phyloP scores from a whole-genome alignment of 2,888 invertebrate genomes.

The Phalera bucephala region DNA sequence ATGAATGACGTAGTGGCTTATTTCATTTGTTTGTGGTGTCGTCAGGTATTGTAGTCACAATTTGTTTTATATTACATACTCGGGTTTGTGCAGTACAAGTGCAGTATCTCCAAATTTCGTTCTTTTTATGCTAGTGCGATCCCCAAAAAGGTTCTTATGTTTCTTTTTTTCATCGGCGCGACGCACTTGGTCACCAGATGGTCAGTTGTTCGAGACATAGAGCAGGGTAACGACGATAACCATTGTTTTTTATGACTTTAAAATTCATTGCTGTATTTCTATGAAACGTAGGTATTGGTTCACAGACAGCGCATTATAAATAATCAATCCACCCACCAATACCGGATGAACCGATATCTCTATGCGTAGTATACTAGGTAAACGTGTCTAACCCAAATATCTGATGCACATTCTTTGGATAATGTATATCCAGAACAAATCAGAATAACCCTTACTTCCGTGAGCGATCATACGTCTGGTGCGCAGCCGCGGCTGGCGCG shows the following conservation, averaged over 20 bases:
- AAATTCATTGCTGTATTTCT: too few species aligned
- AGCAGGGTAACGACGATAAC: conserved; percentile 39
- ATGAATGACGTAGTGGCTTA: too few species aligned
- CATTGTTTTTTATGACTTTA: conserved; percentile 42
- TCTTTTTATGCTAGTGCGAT: conserved; percentile 6
- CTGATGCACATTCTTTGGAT: conserved; percentile 22
- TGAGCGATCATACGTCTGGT: conserved; percentile 22
- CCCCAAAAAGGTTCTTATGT: conserved; percentile 28
- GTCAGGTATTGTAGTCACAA: too few species aligned
- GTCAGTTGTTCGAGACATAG: conserved; percentile 54
- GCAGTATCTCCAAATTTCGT: too few species aligned
- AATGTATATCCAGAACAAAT: conserved; percentile 39
- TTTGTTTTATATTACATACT: too few species aligned
- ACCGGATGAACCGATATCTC: neutral
- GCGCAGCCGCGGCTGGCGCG: conserved; percentile 6
- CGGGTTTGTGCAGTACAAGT: too few species aligned
- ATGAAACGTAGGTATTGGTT: too few species aligned
- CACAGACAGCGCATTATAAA: too few species aligned
- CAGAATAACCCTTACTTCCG: conserved; percentile 38
- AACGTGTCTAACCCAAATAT: conserved; percentile 6
- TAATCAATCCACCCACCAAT: neutral
- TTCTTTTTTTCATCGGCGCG: conserved; percentile 30
- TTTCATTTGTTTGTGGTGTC: too few species aligned
- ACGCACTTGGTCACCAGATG: conserved; percentile 75
- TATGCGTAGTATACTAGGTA: neutral